A percentile compares a stretch with the other conserved stretches of the same genome.
Evolutionary conservation across 2,113 vertebrate species (phyloP).

Genomic region (Aphyosemion australe): DNA sequence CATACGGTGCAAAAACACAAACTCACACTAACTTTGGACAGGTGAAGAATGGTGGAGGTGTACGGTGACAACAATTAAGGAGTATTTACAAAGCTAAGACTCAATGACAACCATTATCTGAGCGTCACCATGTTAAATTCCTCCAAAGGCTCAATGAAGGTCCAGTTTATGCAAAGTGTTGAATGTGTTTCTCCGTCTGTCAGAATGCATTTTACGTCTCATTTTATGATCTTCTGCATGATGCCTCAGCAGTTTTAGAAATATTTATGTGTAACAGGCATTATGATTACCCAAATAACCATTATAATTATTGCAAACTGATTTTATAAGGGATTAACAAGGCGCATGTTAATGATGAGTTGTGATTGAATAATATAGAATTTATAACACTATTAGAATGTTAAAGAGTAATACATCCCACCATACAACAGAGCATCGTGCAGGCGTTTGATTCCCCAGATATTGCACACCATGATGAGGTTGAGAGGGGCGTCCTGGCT

Average conservation of each 20-base stretch:
- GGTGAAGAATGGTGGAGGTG: not conserved
- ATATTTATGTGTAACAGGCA: not conserved
- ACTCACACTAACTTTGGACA: not conserved
- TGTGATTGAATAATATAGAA: not conserved
- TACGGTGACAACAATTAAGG: not conserved
- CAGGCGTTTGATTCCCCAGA: not conserved
- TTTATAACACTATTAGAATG: not conserved
- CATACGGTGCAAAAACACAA: not conserved
- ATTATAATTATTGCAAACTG: not conserved
- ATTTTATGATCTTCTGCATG: not conserved
- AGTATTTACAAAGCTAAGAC: not conserved
- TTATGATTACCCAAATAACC: not conserved
- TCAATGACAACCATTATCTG: not conserved
- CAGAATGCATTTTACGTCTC: not conserved
- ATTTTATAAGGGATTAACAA: not conserved
- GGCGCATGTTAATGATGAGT: not conserved
- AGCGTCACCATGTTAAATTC: not conserved
- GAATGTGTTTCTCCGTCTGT: not conserved
- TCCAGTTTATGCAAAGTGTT: not conserved
- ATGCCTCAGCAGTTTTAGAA: conserved; percentile 1
- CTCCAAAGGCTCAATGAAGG: not conserved
- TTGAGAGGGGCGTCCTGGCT: conserved; percentile 4
- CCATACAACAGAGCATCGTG: not conserved
- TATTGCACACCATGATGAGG: not conserved
- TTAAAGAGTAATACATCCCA: not conserved